These are phyloP conservation scores for Toxotes jaculatrix DNA, from an alignment of 2,113 vertebrate species.

Conservation along the genomic window DNA sequence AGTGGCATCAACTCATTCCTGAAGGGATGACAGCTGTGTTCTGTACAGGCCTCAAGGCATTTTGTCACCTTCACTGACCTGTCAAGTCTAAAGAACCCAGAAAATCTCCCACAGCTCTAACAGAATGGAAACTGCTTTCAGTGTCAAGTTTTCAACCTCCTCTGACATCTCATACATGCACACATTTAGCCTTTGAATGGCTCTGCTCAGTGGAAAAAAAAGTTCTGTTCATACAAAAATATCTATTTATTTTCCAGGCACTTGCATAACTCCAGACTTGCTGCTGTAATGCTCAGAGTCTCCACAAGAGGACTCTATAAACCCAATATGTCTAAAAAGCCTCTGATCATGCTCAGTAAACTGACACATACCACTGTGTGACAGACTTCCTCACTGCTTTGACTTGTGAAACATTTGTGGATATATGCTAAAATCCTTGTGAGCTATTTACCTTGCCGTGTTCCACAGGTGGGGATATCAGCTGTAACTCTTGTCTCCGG, in stretches of 20 bases:
- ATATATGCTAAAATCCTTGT: slow-evolving; percentile 35
- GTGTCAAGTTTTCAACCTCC: slow-evolving; percentile 32
- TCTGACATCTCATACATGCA: slow-evolving; percentile 17
- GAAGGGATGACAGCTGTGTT: slow-evolving; percentile 58
- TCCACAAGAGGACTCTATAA: slow-evolving; percentile 74
- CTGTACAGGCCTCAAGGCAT: slow-evolving; percentile 54
- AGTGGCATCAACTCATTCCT: slow-evolving; percentile 34
- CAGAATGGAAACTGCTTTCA: slow-evolving; percentile 59
- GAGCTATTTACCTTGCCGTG: slow-evolving; percentile 44
- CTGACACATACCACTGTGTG: slow-evolving; percentile 24
- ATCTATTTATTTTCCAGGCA: slow-evolving; percentile 1
- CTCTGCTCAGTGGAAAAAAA: slow-evolving; percentile 22
- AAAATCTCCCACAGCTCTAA: slow-evolving; percentile 50
- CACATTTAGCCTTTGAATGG: slow-evolving; percentile 39
- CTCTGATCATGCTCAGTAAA: slow-evolving; percentile 19
- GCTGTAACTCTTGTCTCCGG: slow-evolving; percentile 72
- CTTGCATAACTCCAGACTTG: not conserved
- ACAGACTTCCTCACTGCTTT: slow-evolving; percentile 20
- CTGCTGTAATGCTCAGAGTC: slow-evolving; percentile 28
- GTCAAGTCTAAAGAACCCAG: slow-evolving; percentile 50
- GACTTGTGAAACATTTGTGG: slow-evolving; percentile 31
- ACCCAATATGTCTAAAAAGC: slow-evolving; percentile 21
- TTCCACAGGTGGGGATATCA: slow-evolving; percentile 79
- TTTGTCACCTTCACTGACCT: slow-evolving; percentile 72
- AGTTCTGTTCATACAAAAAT: not conserved